Evolutionary conservation across 2,888 invertebrate species (phyloP).

Genomic region (Patella ulyssiponensis): DNA sequence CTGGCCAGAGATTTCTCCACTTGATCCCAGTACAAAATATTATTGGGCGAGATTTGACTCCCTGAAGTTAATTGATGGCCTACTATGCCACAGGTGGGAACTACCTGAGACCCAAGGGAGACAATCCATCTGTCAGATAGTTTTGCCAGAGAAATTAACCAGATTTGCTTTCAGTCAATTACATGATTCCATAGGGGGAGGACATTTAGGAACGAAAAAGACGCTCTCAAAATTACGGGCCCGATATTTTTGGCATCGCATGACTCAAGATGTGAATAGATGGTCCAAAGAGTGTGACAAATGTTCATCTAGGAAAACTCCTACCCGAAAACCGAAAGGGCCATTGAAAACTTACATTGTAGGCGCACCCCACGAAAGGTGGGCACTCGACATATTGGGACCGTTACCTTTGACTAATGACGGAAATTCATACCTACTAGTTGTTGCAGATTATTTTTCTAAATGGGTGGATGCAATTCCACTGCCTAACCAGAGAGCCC

Average conservation of each 20-base stretch:
- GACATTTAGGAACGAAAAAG: not conserved
- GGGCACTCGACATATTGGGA: slow-evolving; percentile 13
- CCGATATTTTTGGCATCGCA: not conserved
- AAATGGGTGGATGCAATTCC: slow-evolving; percentile 11
- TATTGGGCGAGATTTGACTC: slow-evolving; percentile 35
- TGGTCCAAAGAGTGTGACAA: slow-evolving; percentile 5
- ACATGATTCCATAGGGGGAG: not conserved
- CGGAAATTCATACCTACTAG: slow-evolving; percentile 1
- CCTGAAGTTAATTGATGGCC: slow-evolving; percentile 21
- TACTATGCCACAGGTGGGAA: slow-evolving; percentile 26
- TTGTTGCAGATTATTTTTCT: slow-evolving; percentile 8
- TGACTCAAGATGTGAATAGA: not conserved
- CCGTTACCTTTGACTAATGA: not conserved
- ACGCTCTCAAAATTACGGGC: not conserved
- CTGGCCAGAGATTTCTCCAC: slow-evolving; percentile 24
- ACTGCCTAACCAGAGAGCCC: not conserved
- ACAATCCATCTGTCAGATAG: not conserved
- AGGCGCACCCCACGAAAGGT: slow-evolving; percentile 1
- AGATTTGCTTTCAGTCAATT: not conserved
- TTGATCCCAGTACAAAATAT: slow-evolving; percentile 23
- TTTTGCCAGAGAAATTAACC: not conserved
- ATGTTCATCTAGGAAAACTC: slow-evolving; percentile 24
- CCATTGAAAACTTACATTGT: slow-evolving; percentile 6
- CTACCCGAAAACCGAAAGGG: not conserved
- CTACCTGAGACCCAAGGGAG: not conserved